Percentiles rank a stretch among this genome's conserved stretches.
These are phyloP conservation scores for Leptosomus discolor DNA, from an alignment of 2,113 vertebrate genomes.

Conservation along the genomic window DNA sequence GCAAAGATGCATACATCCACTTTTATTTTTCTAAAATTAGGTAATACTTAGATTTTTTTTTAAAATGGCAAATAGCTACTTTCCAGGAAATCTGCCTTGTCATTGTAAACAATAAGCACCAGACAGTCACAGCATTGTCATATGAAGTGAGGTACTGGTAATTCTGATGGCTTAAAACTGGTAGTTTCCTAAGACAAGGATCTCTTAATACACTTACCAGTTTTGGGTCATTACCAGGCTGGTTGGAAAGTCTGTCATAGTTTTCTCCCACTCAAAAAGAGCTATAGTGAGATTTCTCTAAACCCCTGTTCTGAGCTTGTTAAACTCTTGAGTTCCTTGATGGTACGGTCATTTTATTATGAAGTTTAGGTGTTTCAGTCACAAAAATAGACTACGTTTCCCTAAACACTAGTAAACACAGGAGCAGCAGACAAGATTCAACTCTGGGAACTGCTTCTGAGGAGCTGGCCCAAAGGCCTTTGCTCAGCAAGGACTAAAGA, in stretches of 20 bases:
- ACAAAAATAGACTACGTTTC: neutral
- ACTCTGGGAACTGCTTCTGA: neutral
- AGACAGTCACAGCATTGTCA: rapidly evolving
- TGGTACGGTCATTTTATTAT: neutral
- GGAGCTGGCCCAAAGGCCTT: neutral
- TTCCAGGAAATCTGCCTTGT: neutral
- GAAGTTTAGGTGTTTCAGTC: neutral
- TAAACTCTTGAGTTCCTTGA: neutral
- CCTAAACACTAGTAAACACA: neutral
- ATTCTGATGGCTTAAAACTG: neutral
- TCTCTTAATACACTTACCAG: neutral
- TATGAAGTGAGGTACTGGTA: neutral
- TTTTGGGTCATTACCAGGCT: neutral
- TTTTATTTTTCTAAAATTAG: neutral
- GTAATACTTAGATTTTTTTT: neutral
- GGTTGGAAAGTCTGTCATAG: neutral
- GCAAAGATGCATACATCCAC: neutral
- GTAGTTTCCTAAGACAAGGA: neutral
- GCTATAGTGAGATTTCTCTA: neutral
- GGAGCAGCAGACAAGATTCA: neutral
- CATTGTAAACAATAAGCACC: neutral
- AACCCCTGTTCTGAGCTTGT: neutral
- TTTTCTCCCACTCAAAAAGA: neutral
- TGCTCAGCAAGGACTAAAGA: neutral
- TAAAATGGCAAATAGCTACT: neutral